These are phyloP conservation scores for Ammospiza caudacuta DNA, from an alignment of 2,113 vertebrate genomes.

Conservation along the genomic window DNA sequence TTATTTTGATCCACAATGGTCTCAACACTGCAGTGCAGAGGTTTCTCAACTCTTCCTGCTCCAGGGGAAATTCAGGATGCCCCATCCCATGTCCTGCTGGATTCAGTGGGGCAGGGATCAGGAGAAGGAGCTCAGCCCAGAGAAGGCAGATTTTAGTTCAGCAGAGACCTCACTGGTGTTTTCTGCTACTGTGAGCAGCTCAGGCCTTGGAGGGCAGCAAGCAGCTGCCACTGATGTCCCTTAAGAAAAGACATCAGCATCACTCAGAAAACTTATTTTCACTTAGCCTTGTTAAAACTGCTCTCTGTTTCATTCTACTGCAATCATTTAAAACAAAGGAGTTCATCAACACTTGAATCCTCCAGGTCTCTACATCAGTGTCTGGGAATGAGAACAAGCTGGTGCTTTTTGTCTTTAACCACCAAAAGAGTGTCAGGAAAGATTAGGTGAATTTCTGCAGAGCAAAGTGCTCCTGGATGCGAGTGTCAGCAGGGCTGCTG, in stretches of 20 bases:
- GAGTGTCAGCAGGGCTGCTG: conserved; percentile 24
- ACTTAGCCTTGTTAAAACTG: conserved; percentile 17
- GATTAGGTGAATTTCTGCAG: conserved; percentile 41
- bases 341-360: conserved; percentile 22
- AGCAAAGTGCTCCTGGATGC: background rate
- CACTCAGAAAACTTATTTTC: background rate
- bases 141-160: background rate
- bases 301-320: background rate
- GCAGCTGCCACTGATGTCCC: background rate
- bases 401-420: conserved; percentile 32
- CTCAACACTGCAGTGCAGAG: background rate
- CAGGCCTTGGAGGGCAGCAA: background rate
- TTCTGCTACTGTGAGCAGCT: background rate
- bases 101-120: background rate
- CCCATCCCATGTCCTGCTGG: background rate
- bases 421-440: conserved; percentile 40
- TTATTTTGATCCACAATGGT: accelerated
- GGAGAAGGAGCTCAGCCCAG: background rate
- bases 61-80: background rate
- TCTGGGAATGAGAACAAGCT: background rate
- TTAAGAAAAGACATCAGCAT: background rate
- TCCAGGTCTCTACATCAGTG: background rate
- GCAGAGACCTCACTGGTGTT: background rate
- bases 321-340: conserved; percentile 20
- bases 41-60: background rate